Percentiles rank a stretch among this genome's conserved stretches.
Conservation (phyloP, 35 echinoderm and acorn worm genomes). For the Patiria miniata region DNA sequence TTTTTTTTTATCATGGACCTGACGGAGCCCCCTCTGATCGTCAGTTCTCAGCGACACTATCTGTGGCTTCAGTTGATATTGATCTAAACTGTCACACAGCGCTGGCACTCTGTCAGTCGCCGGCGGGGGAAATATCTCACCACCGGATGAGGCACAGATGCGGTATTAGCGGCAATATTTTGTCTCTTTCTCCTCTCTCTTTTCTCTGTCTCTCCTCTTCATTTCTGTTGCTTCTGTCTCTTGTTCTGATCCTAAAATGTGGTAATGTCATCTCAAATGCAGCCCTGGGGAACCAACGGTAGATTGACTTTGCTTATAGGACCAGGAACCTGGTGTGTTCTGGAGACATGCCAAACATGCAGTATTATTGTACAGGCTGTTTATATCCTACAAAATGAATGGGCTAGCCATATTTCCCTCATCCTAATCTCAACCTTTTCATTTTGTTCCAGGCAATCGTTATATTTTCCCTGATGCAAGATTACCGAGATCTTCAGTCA, state of each 20-base stretch:
- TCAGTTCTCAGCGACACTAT: constrained; percentile 20
- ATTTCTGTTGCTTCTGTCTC: constrained; percentile 15
- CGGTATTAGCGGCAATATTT: constrained; percentile 26
- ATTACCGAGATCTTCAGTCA: too few species aligned
- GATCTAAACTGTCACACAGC: constrained; percentile 33
- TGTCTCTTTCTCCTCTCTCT: constrained; percentile 25
- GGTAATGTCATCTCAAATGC: constrained; percentile 27
- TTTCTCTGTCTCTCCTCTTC: background rate
- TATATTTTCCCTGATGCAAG: too few species aligned
- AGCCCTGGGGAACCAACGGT: background rate
- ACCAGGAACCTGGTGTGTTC: background rate
- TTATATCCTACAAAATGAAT: constrained; percentile 16
- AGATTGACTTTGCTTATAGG: constrained; percentile 17
- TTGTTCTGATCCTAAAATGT: constrained; percentile 30
- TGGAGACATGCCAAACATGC: constrained; percentile 12
- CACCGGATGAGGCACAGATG: constrained; percentile 27
- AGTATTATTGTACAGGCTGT: constrained; percentile 8
- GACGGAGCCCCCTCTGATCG: constrained; percentile 21
- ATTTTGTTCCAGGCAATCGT: too few species aligned
- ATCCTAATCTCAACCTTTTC: background rate
- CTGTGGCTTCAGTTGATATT: constrained; percentile 13
- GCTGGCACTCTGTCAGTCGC: constrained; percentile 20
- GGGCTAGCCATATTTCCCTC: background rate
- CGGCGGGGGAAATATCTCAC: constrained; percentile 27
- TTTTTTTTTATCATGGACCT: background rate